Conservation (phyloP, 2,113 vertebrate species). For the Thamnophis sirtalis region DNA sequence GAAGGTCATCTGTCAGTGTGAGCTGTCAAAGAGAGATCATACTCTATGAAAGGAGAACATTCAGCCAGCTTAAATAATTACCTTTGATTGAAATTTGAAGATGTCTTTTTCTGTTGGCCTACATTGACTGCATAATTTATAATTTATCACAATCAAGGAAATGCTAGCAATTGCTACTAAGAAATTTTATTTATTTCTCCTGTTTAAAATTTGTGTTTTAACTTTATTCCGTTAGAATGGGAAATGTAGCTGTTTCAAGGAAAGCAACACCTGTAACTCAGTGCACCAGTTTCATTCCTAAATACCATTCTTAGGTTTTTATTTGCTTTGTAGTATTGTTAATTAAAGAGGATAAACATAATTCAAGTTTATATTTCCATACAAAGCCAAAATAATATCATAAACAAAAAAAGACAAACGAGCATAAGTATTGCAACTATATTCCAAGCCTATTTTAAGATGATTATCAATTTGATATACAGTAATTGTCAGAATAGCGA, state of each 20-base stretch:
- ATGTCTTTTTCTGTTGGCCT: constrained; percentile 98
- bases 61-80: constrained; percentile 93
- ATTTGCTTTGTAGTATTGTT: constrained; percentile 50
- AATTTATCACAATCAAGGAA: constrained; percentile 86
- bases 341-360: constrained; percentile 51
- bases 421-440: constrained; percentile 52
- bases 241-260: constrained; percentile 18
- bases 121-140: constrained; percentile 97
- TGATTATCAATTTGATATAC: constrained; percentile 54
- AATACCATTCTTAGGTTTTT: constrained; percentile 38
- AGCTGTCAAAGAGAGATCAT: constrained; percentile 91
- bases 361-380: constrained; percentile 56
- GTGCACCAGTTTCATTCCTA: constrained; percentile 24
- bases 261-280: constrained; percentile 22
- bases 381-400: constrained; percentile 28
- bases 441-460: constrained; percentile 53
- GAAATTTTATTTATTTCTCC: constrained; percentile 73
- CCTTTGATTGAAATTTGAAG: constrained; percentile 95
- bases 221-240: constrained; percentile 46
- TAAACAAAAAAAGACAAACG: constrained; percentile 28
- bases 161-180: constrained; percentile 73
- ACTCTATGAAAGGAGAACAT: constrained; percentile 84
- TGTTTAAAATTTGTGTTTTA: constrained; percentile 59
- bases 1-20: constrained; percentile 98
- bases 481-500: constrained; percentile 50